Percentiles rank a stretch among this genome's conserved stretches.
Evolutionary conservation across 2,797 vertebrate species (phyloP).

Genomic region (Hybognathus amarus): DNA sequence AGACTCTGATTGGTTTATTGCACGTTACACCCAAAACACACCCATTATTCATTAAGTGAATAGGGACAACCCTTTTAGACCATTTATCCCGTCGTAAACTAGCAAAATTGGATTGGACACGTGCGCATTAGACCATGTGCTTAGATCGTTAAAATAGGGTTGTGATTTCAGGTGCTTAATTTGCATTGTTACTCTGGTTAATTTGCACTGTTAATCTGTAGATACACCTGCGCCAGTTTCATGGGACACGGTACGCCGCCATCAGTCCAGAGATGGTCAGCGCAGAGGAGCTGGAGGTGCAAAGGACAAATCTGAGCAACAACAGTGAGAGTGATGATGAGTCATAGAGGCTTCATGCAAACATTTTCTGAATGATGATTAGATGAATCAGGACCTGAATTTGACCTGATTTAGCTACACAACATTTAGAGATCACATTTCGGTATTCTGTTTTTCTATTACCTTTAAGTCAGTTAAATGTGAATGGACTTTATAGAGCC

Average conservation of each 20-base stretch:
- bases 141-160: neutral
- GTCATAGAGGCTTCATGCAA: slow-evolving; percentile 66
- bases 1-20: too few relatives aligned
- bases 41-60: too few relatives aligned
- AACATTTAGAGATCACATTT: slow-evolving; percentile 24
- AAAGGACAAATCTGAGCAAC: slow-evolving; percentile 76
- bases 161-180: neutral
- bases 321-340: slow-evolving; percentile 74
- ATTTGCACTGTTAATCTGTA: slow-evolving; percentile 59
- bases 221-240: slow-evolving; percentile 97
- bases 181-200: neutral
- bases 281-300: slow-evolving; percentile 91
- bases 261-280: slow-evolving; percentile 94
- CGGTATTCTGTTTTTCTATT: slow-evolving; percentile 54
- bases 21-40: too few relatives aligned
- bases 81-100: too few relatives aligned
- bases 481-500: slow-evolving; percentile 60
- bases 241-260: slow-evolving; percentile 91
- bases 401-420: slow-evolving; percentile 30
- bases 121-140: too few relatives aligned
- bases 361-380: slow-evolving; percentile 24
- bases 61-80: too few relatives aligned
- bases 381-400: neutral
- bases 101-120: too few relatives aligned
- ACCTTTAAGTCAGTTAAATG: slow-evolving; percentile 54